Percentiles rank a stretch among this genome's conserved stretches.
These are phyloP conservation scores for Dromas ardeola DNA, from an alignment of 2,113 vertebrate species.

Conservation along the genomic window DNA sequence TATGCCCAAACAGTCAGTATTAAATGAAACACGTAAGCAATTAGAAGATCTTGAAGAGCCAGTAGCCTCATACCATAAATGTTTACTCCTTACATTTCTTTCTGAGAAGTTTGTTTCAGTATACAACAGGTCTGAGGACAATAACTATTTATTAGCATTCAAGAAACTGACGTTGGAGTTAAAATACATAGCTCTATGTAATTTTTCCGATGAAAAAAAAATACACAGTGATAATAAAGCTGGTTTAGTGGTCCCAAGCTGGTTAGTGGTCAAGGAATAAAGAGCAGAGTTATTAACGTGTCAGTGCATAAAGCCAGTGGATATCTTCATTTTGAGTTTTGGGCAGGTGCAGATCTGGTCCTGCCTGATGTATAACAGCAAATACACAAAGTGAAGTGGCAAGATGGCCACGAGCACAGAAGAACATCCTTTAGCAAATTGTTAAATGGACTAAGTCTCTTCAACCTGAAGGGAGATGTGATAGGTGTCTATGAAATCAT, in stretches of 20 bases:
- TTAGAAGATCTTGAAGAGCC: not conserved
- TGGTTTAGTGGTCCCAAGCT: too few relatives aligned
- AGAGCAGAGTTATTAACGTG: not conserved
- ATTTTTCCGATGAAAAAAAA: not conserved
- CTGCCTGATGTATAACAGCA: not conserved
- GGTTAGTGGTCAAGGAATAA: not conserved
- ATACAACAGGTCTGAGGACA: not conserved
- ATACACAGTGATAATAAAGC: rapidly evolving
- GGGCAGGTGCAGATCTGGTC: not conserved
- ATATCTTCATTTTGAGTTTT: not conserved
- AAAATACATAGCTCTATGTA: rapidly evolving
- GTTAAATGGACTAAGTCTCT: not conserved
- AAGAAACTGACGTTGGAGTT: not conserved
- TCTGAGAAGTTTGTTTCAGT: not conserved
- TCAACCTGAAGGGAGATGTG: not conserved
- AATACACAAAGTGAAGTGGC: not conserved
- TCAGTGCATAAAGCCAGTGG: not conserved
- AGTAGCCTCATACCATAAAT: not conserved
- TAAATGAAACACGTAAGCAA: not conserved
- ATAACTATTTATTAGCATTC: rapidly evolving
- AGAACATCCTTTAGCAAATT: not conserved
- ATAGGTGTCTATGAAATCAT: not conserved
- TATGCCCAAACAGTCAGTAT: not conserved
- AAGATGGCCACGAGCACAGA: not conserved
- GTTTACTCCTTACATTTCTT: not conserved